A percentile compares a stretch with the other conserved stretches of the same genome.
phyloP scores from a whole-genome alignment of 2,888 invertebrate genomes.

The Stomorhina lunata region DNA sequence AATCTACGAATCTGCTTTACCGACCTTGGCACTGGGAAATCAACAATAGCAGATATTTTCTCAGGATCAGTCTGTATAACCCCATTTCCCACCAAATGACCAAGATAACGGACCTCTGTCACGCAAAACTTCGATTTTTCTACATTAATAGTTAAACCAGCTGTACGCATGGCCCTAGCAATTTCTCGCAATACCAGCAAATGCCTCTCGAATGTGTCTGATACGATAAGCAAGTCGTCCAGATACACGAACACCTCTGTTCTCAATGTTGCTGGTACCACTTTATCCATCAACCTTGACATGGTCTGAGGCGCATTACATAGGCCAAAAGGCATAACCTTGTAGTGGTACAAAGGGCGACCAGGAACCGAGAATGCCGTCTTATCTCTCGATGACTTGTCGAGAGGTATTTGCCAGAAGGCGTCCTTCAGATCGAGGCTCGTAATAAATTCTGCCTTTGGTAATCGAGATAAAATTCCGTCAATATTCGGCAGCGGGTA shows the following conservation, averaged over 20 bases:
- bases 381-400: too few species aligned
- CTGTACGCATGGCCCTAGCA: background rate
- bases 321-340: too few species aligned
- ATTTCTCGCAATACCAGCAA: background rate
- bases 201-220: slow-evolving; percentile 12
- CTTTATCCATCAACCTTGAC: slow-evolving; percentile 30
- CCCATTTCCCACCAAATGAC: slow-evolving; percentile 50
- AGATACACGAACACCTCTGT: slow-evolving; percentile 37
- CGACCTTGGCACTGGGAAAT: slow-evolving; percentile 44
- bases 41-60: slow-evolving; percentile 32
- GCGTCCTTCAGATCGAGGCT: too few species aligned
- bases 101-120: slow-evolving; percentile 44
- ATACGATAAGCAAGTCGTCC: slow-evolving; percentile 19
- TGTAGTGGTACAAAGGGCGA: too few species aligned
- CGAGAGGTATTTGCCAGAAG: too few species aligned
- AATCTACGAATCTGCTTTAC: slow-evolving; percentile 50
- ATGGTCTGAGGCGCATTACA: too few species aligned
- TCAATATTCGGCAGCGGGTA: too few species aligned
- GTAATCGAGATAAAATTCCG: too few species aligned
- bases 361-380: too few species aligned
- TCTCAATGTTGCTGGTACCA: slow-evolving; percentile 15
- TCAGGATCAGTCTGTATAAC: slow-evolving; percentile 43
- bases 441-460: too few species aligned
- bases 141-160: slow-evolving; percentile 15
- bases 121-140: slow-evolving; percentile 40